phyloP scores from a whole-genome alignment of 2,888 invertebrate genomes.

The Apeira syringaria region DNA sequence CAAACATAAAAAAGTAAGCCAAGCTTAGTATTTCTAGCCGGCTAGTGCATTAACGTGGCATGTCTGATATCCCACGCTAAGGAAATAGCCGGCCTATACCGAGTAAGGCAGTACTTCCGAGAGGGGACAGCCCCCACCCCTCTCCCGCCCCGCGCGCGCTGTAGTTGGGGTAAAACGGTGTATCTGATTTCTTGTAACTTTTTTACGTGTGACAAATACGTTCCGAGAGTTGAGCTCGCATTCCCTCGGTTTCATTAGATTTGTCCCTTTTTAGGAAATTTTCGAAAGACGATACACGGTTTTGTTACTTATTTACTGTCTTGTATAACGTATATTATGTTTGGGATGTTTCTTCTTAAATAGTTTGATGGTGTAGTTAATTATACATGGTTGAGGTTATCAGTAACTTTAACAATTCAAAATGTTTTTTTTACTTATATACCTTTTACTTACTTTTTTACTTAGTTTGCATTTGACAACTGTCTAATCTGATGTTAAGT shows the following conservation, averaged over 20 bases:
- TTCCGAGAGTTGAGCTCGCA: slow-evolving; percentile 22
- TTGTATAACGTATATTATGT: no score
- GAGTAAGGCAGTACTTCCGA: slow-evolving; percentile 39
- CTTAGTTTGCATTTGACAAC: no score
- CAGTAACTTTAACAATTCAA: no score
- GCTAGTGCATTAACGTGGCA: slow-evolving; percentile 50
- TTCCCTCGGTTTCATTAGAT: slow-evolving; percentile 21
- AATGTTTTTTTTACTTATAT: no score
- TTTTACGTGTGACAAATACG: slow-evolving; percentile 38
- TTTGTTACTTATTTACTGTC: background rate
- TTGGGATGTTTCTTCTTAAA: no score
- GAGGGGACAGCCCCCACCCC: slow-evolving; percentile 9
- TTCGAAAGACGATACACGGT: slow-evolving; percentile 6
- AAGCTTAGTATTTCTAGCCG: slow-evolving; percentile 27
- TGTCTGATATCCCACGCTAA: slow-evolving; percentile 48
- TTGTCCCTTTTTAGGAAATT: slow-evolving; percentile 17
- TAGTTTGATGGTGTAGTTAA: no score
- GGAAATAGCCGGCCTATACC: slow-evolving; percentile 55
- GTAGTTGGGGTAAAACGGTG: slow-evolving; percentile 45
- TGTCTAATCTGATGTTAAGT: no score
- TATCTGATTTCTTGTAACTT: slow-evolving; percentile 55
- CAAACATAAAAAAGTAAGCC: slow-evolving; percentile 16
- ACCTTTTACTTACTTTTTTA: no score
- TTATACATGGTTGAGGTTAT: no score
- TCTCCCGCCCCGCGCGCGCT: slow-evolving; percentile 26